These are phyloP conservation scores for Turritopsis rubra DNA, from an alignment of 30 jellyfish, hydroid and myxozoan genomes.

Conservation along the genomic window DNA sequence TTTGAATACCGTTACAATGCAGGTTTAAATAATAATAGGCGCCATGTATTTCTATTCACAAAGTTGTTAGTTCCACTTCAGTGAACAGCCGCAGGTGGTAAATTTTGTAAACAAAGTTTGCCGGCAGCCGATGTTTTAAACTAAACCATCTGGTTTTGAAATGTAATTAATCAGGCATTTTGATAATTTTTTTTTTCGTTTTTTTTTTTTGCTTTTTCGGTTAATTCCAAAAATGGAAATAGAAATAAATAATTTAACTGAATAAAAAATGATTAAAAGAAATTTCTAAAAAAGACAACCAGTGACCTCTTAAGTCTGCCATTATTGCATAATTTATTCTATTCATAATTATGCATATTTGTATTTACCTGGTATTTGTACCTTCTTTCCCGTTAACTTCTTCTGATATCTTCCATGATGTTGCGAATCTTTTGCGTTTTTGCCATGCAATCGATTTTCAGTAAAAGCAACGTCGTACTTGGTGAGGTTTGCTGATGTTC, in stretches of 20 bases:
- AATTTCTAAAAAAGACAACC: background rate
- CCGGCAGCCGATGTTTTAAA: constrained; percentile 11
- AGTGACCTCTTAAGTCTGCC: background rate
- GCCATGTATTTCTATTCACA: constrained; percentile 3
- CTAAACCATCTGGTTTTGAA: background rate
- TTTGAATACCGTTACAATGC: background rate
- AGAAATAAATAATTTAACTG: too few species aligned
- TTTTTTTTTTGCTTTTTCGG: background rate
- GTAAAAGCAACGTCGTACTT: background rate
- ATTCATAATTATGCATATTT: background rate
- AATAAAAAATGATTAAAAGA: background rate
- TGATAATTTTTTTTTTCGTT: background rate
- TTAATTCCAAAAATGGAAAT: background rate
- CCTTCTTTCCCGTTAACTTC: background rate
- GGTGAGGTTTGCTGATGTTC: background rate
- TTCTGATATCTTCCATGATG: background rate
- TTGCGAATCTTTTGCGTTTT: background rate
- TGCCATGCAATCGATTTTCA: background rate
- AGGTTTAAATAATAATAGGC: background rate
- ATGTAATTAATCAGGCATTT: background rate
- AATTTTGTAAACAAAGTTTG: background rate
- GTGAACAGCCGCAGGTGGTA: constrained; percentile 8
- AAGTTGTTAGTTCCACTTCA: constrained; percentile 7
- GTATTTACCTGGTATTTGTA: constrained; percentile 3
- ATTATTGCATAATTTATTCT: background rate